Percentiles rank a stretch among this genome's conserved stretches.
Conservation (phyloP, 1,140 invertebrate species). For the Bradysia coprophila region DNA sequence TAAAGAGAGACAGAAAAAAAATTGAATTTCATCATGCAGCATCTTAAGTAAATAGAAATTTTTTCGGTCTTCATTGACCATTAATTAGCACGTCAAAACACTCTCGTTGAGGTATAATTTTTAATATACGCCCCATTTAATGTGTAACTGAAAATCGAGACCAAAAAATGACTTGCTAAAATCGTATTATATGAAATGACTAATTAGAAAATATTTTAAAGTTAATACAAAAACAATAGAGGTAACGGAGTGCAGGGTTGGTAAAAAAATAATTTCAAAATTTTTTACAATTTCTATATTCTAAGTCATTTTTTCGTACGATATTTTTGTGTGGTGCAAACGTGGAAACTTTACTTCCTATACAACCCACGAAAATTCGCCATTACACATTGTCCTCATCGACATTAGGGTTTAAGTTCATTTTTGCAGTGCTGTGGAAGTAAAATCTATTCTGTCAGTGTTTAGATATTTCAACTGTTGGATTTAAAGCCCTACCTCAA, state of each 20-base stretch:
- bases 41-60: not conserved
- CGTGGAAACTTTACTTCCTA: not conserved
- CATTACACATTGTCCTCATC: no score
- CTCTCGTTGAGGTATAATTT: not conserved
- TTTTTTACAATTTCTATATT: not conserved
- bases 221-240: not conserved
- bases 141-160: not conserved
- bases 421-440: no score
- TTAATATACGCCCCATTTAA: not conserved
- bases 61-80: not conserved
- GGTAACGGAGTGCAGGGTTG: not conserved
- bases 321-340: not conserved
- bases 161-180: not conserved
- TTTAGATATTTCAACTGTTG: no score
- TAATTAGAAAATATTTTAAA: not conserved
- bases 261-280: not conserved
- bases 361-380: no score
- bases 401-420: no score
- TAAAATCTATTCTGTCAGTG: no score
- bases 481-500: no score
- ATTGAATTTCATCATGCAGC: not conserved
- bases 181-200: not conserved
- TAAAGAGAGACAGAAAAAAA: not conserved
- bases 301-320: not conserved
- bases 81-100: not conserved